Conservation (phyloP, 1,140 invertebrate species). For the Drepana arcuata region DNA sequence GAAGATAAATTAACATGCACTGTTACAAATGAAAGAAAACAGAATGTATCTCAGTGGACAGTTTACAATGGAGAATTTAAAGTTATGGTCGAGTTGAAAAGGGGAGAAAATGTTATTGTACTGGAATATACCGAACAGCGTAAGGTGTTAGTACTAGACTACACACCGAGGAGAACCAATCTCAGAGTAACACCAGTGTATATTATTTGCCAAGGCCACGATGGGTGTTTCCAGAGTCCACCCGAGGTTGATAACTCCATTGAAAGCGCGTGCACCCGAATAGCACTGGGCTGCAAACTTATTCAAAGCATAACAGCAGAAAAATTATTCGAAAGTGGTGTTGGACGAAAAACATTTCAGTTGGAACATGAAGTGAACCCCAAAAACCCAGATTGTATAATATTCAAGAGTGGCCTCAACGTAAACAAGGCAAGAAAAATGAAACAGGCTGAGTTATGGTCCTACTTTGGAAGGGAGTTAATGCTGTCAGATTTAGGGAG, state of each 20-base stretch:
- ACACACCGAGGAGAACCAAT: slow-evolving; percentile 64
- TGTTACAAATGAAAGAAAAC: slow-evolving; percentile 32
- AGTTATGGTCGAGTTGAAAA: slow-evolving; percentile 54
- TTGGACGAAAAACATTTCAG: slow-evolving; percentile 86
- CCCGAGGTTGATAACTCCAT: slow-evolving; percentile 77
- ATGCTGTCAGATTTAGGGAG: slow-evolving; percentile 77
- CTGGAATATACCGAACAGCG: slow-evolving; percentile 41
- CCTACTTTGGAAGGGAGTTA: slow-evolving; percentile 84
- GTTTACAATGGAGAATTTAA: slow-evolving; percentile 68
- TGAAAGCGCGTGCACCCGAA: slow-evolving; percentile 83
- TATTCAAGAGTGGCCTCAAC: slow-evolving; percentile 81
- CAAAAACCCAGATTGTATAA: slow-evolving; percentile 75
- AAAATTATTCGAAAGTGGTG: slow-evolving; percentile 87
- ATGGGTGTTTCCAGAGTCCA: slow-evolving; percentile 87
- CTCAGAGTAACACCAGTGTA: slow-evolving; percentile 78
- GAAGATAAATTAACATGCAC: slow-evolving; percentile 55
- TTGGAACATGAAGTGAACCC: slow-evolving; percentile 76
- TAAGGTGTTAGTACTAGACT: slow-evolving; percentile 43
- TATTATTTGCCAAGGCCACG: slow-evolving; percentile 82
- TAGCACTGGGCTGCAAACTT: slow-evolving; percentile 83
- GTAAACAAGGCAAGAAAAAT: slow-evolving; percentile 80
- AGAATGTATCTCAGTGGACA: slow-evolving; percentile 47
- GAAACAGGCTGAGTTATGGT: slow-evolving; percentile 88
- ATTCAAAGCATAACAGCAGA: slow-evolving; percentile 91
- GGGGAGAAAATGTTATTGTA: slow-evolving; percentile 56